Base-by-base conservation (phyloP, 2,797 vertebrate genomes). In the Hippoglossus hippoglossus region DNA sequence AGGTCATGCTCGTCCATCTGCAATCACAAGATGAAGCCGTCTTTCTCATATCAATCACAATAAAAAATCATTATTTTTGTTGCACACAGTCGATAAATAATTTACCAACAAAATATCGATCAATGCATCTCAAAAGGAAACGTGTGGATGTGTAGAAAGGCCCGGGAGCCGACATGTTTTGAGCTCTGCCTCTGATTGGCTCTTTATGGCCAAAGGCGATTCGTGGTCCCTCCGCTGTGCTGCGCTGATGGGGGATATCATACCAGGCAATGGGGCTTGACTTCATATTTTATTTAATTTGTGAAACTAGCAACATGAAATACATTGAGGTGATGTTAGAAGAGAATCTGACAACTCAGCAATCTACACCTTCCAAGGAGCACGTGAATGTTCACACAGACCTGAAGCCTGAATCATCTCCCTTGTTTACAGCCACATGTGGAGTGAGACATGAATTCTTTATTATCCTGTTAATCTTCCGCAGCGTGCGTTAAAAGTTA, bases 41-140 rank as follows among this genome's bases (percentile, higher is more conserved):
- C 5, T 12, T 52, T 53, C 39, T 52, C 18, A 44, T 0, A 47
- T 4, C 15, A 28, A 50, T 34, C 0, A 1, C 39, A 5, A 11
- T 50, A 12, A 22, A 22, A 39, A 72, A 62, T 47, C 18, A 3
- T 24, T 52, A 39, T 36, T 59, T 66, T 25, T 63, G 56, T 53
- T 79, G 31, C 57, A 62, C 71, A 31, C 63, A 71, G 73, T 34
- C 24, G n/a, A 80, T 92, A 83, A 92, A 93, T 91, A 89, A 92
- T 88, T 73, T 58, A 87, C 62, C 16, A 34, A 65, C 61, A 82
- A 31, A 41, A 60, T 81, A 92, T 89, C 82, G 92, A 93, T 93
- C 75, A 73, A 87, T 82, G 81, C 78, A 82, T 60, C 83, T 79
- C 60, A n/a, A 61, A 73, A 82, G 77, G 76, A 85, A 83, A 75